Conservation (phyloP, 2,113 vertebrate genomes). For the Nycticryphes semicollaris region DNA sequence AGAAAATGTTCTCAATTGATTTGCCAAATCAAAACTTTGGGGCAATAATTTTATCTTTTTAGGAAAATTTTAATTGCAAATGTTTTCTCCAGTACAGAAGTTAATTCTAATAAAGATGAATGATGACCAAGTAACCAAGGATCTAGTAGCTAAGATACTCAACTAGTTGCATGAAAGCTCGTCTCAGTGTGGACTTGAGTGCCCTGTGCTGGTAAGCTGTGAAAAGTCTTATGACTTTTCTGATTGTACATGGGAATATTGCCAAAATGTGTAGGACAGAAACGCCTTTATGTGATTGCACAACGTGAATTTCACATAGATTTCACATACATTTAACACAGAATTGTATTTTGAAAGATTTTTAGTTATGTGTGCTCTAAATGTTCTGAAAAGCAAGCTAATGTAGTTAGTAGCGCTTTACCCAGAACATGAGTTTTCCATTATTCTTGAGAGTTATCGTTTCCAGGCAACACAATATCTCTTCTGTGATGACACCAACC, state of each 20-base stretch:
- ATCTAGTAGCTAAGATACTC: not conserved
- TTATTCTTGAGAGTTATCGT: not conserved
- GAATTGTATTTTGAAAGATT: not conserved
- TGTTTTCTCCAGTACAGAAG: not conserved
- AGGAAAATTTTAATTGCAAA: not conserved
- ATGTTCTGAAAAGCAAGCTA: not conserved
- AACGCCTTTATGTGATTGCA: not conserved
- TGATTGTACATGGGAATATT: not conserved
- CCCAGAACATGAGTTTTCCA: not conserved
- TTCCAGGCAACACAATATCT: not conserved
- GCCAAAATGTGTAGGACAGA: not conserved
- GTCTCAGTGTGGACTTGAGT: not conserved
- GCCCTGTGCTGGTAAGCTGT: not conserved
- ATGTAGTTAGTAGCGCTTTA: not conserved
- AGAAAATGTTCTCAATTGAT: not conserved
- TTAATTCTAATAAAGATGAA: not conserved
- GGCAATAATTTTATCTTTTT: not conserved
- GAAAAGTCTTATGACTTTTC: not conserved
- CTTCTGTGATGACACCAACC: not conserved
- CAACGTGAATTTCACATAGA: not conserved
- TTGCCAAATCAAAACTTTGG: not conserved
- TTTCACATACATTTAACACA: too few species aligned
- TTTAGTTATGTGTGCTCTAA: not conserved
- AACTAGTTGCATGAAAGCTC: not conserved
- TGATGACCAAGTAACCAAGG: not conserved